Evolutionary conservation across 1,140 invertebrate species (phyloP).

Genomic region (Pentalonia nigronervosa): DNA sequence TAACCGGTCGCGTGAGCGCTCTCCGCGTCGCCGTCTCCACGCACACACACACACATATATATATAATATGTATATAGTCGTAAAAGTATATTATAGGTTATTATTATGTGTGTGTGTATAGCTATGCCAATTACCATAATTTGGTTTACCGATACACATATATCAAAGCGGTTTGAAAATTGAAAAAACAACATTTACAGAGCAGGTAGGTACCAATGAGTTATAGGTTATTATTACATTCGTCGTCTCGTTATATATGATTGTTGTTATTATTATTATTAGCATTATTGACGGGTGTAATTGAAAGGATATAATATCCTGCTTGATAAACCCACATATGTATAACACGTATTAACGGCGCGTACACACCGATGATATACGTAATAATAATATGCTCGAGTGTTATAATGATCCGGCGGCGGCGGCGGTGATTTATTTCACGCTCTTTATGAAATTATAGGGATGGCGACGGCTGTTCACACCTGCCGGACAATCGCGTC

Average conservation of each 20-base stretch:
- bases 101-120: background rate
- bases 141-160: background rate
- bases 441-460: background rate
- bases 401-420: background rate
- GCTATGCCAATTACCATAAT: slow-evolving; percentile 53
- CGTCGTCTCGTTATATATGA: background rate
- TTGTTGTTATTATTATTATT: no score
- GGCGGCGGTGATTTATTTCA: slow-evolving; percentile 35
- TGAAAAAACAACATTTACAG: background rate
- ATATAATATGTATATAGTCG: no score
- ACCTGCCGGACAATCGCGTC: slow-evolving; percentile 21
- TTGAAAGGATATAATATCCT: slow-evolving; percentile 21
- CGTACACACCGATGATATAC: background rate
- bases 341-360: background rate
- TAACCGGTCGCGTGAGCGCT: slow-evolving; percentile 48
- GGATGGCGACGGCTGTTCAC: background rate
- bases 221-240: background rate
- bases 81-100: background rate
- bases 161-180: slow-evolving; percentile 35
- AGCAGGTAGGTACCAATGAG: background rate
- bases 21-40: background rate
- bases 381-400: background rate
- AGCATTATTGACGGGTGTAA: slow-evolving; percentile 26
- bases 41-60: no score
- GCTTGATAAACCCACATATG: background rate